phyloP scores from a whole-genome alignment of 2,888 invertebrate genomes.

The Rhimphoctona megacephalus region DNA sequence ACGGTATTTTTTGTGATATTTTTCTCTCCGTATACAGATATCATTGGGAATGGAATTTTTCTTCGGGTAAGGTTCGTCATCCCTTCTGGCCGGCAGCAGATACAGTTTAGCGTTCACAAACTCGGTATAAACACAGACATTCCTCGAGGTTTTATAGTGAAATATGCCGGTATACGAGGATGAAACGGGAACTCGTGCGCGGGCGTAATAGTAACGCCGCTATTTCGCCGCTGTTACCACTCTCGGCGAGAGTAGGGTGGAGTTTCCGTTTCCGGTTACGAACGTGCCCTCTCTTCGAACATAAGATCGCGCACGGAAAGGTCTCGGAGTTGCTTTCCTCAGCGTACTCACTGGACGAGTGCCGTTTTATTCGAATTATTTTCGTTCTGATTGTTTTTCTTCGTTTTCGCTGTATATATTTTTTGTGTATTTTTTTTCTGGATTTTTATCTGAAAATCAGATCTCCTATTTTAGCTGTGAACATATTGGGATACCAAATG shows the following conservation, averaged over 20 bases:
- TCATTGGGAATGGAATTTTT: conserved; percentile 7
- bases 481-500: neutral
- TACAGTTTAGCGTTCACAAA: conserved; percentile 19
- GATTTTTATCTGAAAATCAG: neutral
- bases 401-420: neutral
- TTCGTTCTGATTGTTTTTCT: neutral
- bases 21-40: too few relatives aligned
- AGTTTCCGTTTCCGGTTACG: conserved; percentile 83
- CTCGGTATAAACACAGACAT: conserved; percentile 30
- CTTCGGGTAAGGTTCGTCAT: neutral
- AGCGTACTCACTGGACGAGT: neutral
- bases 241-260: conserved; percentile 77
- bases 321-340: conserved; percentile 22
- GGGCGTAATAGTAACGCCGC: conserved; percentile 52
- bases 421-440: neutral
- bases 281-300: conserved; percentile 77
- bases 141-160: conserved; percentile 42
- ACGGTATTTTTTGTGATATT: too few relatives aligned
- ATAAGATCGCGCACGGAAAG: conserved; percentile 56
- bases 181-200: conserved; percentile 43
- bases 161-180: conserved; percentile 49
- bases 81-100: neutral
- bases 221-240: conserved; percentile 59
- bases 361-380: conserved; percentile 31
- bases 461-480: too few relatives aligned